Evolutionary conservation across 2,113 vertebrate species (phyloP).

Genomic region (Choloepus hoffmanni): DNA sequence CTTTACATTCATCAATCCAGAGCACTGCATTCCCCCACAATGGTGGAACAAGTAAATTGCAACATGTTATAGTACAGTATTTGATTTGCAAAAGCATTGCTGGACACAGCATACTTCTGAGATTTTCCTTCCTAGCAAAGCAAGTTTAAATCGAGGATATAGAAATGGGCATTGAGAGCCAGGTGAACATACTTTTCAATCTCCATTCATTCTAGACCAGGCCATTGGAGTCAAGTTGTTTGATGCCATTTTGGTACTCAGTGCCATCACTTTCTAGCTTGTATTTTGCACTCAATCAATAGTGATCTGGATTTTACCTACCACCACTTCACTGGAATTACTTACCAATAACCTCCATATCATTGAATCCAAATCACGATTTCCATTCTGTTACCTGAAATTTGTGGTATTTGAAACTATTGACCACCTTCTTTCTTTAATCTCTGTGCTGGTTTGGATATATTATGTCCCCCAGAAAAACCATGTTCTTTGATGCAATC

Average conservation of each 20-base stretch:
- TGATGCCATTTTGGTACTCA: background rate
- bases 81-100: background rate
- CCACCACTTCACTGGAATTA: background rate
- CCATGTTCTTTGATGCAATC: too few relatives aligned
- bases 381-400: background rate
- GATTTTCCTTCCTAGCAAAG: background rate
- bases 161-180: background rate
- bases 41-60: background rate
- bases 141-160: background rate
- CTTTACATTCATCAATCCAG: background rate
- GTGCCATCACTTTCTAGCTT: background rate
- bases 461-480: too few relatives aligned
- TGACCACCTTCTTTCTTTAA: background rate
- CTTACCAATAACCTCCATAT: background rate
- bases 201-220: background rate
- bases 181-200: fast-evolving
- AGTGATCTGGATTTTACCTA: background rate
- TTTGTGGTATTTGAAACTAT: background rate
- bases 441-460: too few relatives aligned
- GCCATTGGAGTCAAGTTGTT: background rate
- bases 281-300: background rate
- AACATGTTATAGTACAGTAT: background rate
- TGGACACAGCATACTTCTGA: background rate
- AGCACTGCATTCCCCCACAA: background rate
- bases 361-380: background rate